Percentiles rank a stretch among this genome's conserved stretches.
Conservation (phyloP, 1,140 invertebrate species). For the Cheumatopsyche charites region DNA sequence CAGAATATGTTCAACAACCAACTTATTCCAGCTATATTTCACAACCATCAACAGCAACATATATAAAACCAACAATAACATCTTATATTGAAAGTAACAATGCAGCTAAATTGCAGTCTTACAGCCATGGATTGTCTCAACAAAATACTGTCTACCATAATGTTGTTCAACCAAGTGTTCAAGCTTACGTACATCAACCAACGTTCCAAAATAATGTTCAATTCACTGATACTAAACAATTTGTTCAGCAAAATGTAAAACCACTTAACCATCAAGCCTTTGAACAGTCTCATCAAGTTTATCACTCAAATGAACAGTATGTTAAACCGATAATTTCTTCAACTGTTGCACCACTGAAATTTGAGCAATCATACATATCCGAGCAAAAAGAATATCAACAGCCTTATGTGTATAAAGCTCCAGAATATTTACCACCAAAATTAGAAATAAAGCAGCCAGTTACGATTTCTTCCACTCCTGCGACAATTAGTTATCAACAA, state of each 20-base stretch:
- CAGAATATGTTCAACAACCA: conserved; percentile 52
- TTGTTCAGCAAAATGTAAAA: conserved; percentile 3
- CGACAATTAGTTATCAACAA: conserved; percentile 36
- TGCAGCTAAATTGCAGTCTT: background rate
- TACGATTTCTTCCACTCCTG: conserved; percentile 38
- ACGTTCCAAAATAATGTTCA: conserved; percentile 28
- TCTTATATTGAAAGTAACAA: conserved; percentile 14
- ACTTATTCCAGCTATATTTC: conserved; percentile 51
- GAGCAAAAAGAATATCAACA: conserved; percentile 24
- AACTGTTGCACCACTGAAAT: conserved; percentile 52
- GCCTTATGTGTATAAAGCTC: conserved; percentile 51
- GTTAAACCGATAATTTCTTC: conserved; percentile 50
- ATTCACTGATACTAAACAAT: background rate
- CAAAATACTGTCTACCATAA: conserved; percentile 39
- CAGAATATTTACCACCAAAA: conserved; percentile 56
- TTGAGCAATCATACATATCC: background rate
- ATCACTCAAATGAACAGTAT: conserved; percentile 47
- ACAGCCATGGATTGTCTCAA: conserved; percentile 2
- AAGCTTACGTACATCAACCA: conserved; percentile 36
- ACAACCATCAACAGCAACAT: conserved; percentile 51
- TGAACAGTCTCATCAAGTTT: conserved; percentile 57
- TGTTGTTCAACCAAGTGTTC: conserved; percentile 28
- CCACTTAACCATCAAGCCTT: conserved; percentile 50
- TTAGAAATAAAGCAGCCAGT: conserved; percentile 43
- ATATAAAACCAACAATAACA: conserved; percentile 34